phyloP scores from a whole-genome alignment of 2,113 vertebrate genomes.

The Alaudala cheleensis region DNA sequence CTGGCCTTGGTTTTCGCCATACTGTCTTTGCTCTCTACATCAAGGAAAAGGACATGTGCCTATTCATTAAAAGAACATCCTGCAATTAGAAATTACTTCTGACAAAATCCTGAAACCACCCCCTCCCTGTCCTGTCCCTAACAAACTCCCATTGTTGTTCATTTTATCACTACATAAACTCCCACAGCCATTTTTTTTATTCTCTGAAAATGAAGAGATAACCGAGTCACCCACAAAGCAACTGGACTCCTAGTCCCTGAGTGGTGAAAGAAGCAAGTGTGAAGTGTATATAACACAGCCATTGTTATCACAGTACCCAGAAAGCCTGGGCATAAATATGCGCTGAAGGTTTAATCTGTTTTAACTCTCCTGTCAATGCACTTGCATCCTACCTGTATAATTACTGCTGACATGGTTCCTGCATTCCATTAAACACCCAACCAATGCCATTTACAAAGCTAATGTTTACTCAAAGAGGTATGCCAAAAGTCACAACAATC shows the following conservation, averaged over 20 bases:
- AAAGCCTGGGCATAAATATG: not conserved
- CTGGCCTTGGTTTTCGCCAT: not conserved
- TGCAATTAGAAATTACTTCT: slow-evolving; percentile 45
- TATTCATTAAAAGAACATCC: slow-evolving; percentile 60
- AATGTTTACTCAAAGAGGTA: not conserved
- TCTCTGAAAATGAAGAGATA: slow-evolving; percentile 39
- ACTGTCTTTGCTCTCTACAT: not conserved
- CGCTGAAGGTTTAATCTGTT: not conserved
- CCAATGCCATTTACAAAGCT: not conserved
- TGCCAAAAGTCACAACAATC: not conserved
- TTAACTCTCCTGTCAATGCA: not conserved
- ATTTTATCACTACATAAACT: slow-evolving; percentile 22
- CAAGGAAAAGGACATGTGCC: slow-evolving; percentile 41
- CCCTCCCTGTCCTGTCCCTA: slow-evolving; percentile 30
- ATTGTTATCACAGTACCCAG: slow-evolving; percentile 40
- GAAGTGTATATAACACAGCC: slow-evolving; percentile 43
- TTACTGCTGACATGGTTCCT: not conserved
- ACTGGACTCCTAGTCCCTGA: not conserved
- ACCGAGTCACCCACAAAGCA: not conserved
- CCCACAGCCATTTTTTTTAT: slow-evolving; percentile 23
- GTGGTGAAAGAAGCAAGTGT: slow-evolving; percentile 62
- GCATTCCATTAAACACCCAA: not conserved
- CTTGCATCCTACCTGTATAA: not conserved
- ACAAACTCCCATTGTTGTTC: slow-evolving; percentile 46
- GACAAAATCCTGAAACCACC: slow-evolving; percentile 36